Base-by-base conservation (phyloP, 92 coral and sea anemone species). In the Virgularia gustaviana region DNA sequence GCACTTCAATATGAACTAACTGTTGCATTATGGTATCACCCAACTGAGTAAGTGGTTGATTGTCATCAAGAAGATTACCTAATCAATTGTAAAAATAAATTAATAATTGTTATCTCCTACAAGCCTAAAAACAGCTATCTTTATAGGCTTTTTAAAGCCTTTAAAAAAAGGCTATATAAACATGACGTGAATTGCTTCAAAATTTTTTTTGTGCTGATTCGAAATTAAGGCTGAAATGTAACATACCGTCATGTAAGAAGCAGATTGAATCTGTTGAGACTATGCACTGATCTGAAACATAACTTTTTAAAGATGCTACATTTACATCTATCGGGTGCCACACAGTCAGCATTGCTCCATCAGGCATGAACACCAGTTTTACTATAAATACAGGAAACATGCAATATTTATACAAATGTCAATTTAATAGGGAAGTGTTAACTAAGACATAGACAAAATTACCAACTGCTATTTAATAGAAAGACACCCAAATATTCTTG, bases 311-410 rank as follows among this genome's bases (percentile, higher is more conserved):
- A 49, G 81, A 88, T 23, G 83, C 76, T 63, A 92, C 78, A 37
- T 80, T 54, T 66, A 89, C 90, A 43, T 78, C 85, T 37, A 75
- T 57, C 32, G 88, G 77, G 73, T 90, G 89, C 9, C 52, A 75
- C 83, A 87, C 73, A 28, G 82, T 49, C 31, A 84, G 51, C 8
- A 92, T 87, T 11, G 85, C 88, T 20, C 96, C 98, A 32, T 92
- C 92, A 8, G 98, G 94, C 96, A 89, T 92, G 23, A 89, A 79
- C 72, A 92, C 84, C 66, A 92, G 86, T 55, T 89, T 89, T 24
- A 92, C 98, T 92, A 62, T 10, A 81, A 73, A 32, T 36, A 71
- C 27, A 74, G 6, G n/a, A n/a, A n/a, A n/a, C n/a, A n/a, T n/a
- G n/a, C n/a, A n/a, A n/a, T n/a, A n/a, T n/a, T n/a, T n/a, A 52